These are phyloP conservation scores for Hippopotamus amphibius DNA, from an alignment of 2,113 vertebrate species.

Conservation along the genomic window DNA sequence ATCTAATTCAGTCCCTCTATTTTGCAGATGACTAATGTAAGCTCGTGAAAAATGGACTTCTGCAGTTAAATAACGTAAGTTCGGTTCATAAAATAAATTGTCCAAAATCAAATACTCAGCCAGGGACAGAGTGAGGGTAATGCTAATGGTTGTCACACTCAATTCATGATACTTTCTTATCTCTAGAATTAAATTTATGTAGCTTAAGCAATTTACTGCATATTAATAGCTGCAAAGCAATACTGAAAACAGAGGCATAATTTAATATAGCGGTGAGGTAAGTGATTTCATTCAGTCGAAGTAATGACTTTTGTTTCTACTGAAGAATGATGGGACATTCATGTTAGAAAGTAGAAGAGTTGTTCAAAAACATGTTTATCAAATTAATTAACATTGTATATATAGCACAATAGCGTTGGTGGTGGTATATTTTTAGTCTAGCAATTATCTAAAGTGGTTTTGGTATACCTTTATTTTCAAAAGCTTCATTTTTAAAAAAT, in stretches of 20 bases:
- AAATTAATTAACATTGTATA: not conserved
- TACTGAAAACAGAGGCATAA: not conserved
- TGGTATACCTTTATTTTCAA: slow-evolving; percentile 36
- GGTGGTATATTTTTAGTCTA: not conserved
- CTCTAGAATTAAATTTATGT: not conserved
- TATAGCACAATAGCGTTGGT: not conserved
- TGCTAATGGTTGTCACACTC: not conserved
- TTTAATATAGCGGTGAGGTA: not conserved
- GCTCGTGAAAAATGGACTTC: not conserved
- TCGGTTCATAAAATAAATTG: not conserved
- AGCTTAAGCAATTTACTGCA: not conserved
- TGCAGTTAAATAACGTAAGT: not conserved
- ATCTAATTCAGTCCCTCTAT: not conserved
- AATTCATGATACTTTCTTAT: not conserved
- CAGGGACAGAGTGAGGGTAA: not conserved
- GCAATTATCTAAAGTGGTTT: not conserved
- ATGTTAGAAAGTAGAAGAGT: not conserved
- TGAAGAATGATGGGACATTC: not conserved
- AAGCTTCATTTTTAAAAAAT: not conserved
- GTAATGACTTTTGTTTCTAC: not conserved
- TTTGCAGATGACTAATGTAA: slow-evolving; percentile 31
- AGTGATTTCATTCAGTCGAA: not conserved
- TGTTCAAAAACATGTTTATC: slow-evolving; percentile 45
- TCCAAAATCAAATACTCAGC: not conserved
- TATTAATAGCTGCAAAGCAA: slow-evolving; percentile 5